Evolutionary conservation across 2,797 vertebrate species (phyloP), one percentile per base, ranked within the genome.

Genomic region (Enteromius radiatus): DNA sequence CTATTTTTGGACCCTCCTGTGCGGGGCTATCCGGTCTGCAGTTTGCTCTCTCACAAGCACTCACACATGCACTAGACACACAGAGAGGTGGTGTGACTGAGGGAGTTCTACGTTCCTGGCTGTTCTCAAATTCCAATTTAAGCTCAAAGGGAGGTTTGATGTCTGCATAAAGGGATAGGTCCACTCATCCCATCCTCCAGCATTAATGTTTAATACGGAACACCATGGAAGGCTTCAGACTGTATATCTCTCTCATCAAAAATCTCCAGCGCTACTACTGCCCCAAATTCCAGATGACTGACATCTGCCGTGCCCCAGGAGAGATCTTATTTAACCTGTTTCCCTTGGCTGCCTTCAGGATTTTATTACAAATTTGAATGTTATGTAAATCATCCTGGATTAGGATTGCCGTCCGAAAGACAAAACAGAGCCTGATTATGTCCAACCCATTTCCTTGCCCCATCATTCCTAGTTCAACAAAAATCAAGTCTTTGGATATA

Each of bases 71-170:
- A 76, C 52, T 54, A 76, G 54, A 54, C 85, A 82, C 19, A 19
- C 68, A 33, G 15, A 61, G 19, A 45, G 41, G 61, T 49, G 43
- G 76, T 84, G 64, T 54, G 76, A 49, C 21, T 75, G 28, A 79
- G 83, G 59, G 31, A 71, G 84, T 75, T 78, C 67, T 87, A 80
- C 80, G 83, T 83, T 88, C 85, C 88, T 84, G 86, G 63, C 78
- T 83, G 15, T 78, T 81, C 87, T 59, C 85, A 83, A 87, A 90
- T 90, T 91, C 83, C 86, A 86, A 90, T 90, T 92, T 69, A 88
- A 89, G 85, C 91, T 91, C 87, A 88, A 85, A 86, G 88, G 87
- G 89, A 93, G 87, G 90, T 92, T 89, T 91, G 86, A 92, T 91
- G 90, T 91, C 90, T 87, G 87, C 14, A 65, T 90, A 90, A 90